Conservation (phyloP, 2,113 vertebrate species). For the Pseudorhombus dupliciocellatus region DNA sequence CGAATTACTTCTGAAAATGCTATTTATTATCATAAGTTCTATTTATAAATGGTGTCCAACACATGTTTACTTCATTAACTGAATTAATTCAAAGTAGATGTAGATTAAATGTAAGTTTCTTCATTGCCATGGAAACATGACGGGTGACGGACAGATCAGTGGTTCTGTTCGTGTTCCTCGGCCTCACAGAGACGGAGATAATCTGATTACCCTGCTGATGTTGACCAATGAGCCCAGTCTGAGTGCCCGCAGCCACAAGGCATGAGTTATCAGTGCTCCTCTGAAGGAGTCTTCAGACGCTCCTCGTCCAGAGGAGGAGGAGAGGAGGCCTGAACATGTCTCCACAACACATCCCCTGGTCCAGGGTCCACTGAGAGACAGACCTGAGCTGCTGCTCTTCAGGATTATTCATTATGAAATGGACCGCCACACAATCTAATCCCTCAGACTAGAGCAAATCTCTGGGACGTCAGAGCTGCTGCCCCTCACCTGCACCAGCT, state of each 20-base stretch:
- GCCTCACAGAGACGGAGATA: conserved; percentile 28
- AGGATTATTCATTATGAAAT: conserved; percentile 52
- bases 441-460: conserved; percentile 55
- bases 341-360: too few relatives aligned
- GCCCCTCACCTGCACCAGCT: conserved; percentile 20
- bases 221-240: conserved; percentile 52
- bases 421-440: conserved; percentile 55
- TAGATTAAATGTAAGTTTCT: too few relatives aligned
- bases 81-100: too few relatives aligned
- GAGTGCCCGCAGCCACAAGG: conserved; percentile 37
- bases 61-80: too few relatives aligned
- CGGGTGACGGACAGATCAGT: too few relatives aligned
- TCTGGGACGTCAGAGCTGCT: conserved; percentile 24
- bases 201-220: conserved; percentile 28
- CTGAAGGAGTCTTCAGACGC: conserved; percentile 51
- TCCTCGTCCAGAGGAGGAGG: too few relatives aligned
- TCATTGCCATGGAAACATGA: too few relatives aligned
- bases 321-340: too few relatives aligned
- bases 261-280: conserved; percentile 53
- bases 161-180: background rate
- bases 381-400: background rate
- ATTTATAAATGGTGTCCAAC: too few relatives aligned
- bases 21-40: too few relatives aligned
- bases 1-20: too few relatives aligned
- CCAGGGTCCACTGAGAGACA: too few relatives aligned